Percentiles rank a stretch among this genome's conserved stretches.
phyloP scores from a whole-genome alignment of 2,113 vertebrate genomes.

The Xenopus laevis region DNA sequence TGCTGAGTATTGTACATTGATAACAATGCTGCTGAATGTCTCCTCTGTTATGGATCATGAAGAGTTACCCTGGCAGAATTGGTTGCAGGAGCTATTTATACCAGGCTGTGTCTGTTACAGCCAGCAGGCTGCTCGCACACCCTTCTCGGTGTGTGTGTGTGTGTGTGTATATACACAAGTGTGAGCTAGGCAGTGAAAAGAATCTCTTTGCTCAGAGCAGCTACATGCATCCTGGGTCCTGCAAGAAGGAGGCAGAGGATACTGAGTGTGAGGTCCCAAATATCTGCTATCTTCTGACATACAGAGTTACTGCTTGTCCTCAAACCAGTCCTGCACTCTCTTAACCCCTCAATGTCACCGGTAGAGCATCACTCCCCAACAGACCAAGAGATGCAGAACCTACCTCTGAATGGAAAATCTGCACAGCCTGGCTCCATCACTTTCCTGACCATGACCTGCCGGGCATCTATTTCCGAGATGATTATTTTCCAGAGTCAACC shows the following conservation, averaged over 20 bases:
- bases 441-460: no score
- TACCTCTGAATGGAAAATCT: background rate
- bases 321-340: background rate
- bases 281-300: background rate
- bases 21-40: background rate
- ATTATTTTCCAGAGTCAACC: no score
- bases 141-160: constrained; percentile 18
- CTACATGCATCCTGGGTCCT: constrained; percentile 12
- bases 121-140: constrained; percentile 38
- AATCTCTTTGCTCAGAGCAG: constrained; percentile 17
- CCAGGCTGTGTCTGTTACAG: constrained; percentile 38
- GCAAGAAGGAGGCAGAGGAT: background rate
- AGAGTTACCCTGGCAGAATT: constrained; percentile 36
- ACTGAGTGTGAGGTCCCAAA: background rate
- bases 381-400: no score
- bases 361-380: constrained; percentile 6
- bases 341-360: background rate
- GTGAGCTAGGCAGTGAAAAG: constrained; percentile 9
- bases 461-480: no score
- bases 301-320: background rate
- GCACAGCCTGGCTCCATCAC: no score
- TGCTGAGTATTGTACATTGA: background rate
- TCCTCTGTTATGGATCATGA: constrained; percentile 1
- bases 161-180: constrained; percentile 6
- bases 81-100: constrained; percentile 44